Base-by-base conservation (phyloP, 1,140 invertebrate species). In the Magallana gigas region DNA sequence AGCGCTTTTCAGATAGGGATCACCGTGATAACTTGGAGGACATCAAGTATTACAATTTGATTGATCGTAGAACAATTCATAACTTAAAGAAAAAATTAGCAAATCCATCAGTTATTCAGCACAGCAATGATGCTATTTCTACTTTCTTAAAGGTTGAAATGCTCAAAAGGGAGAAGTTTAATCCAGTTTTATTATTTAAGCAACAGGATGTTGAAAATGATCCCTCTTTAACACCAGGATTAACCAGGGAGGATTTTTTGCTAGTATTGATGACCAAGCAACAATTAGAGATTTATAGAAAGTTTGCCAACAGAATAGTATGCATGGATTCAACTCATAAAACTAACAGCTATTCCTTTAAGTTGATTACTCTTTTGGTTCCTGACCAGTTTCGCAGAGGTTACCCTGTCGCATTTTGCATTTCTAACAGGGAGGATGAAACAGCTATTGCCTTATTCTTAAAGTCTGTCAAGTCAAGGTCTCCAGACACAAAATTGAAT, bases 371-470 rank as follows among this genome's bases (percentile, higher is more conserved):
- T 9, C 58, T 83, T 7, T 8, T 86, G 36, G 85, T 86, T 29
- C 14, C 64, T 82, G 85, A 86, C 82, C 57, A 86, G 56, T 86
- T 62, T 82, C 71, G 56, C 9, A 86, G 62, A 57, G 85, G 85
- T 82, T 86, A 86, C 29, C 85, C 85, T 56, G 76, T 86, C 6
- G 85, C 85, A 76, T 76, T 85, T 80, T 86, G 85, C 57, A 86
- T 86, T 62, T 86, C 85, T 18, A 86, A 82, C n/a, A 86, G 60
- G 48, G 80, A 86, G 60, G 57, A 86, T 83, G 64, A 36, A 36
- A 60, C 56, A 82, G 76, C 59, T 23, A 48, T 81, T 16, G 16
- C 57, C 16, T 36, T 86, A 4, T 62, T 86, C 12, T 60, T 86
- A 8, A 80, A 76, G 59, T 58, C 85, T 57, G 85, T 83, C 12